Conservation (phyloP, 1,140 invertebrate genomes). For the Polypedilum vanderplanki region DNA sequence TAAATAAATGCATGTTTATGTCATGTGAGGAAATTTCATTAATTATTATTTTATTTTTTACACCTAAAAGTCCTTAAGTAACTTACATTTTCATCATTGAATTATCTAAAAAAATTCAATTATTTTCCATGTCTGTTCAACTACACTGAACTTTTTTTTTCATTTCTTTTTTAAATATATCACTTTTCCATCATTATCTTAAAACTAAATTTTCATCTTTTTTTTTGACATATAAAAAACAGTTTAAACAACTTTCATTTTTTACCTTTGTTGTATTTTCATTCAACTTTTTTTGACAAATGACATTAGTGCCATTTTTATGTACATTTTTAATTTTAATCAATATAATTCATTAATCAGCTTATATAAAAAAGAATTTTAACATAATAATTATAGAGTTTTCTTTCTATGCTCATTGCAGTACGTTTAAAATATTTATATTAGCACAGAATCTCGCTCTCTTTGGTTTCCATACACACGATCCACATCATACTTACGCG, state of each 20-base stretch:
- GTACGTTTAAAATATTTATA: not conserved
- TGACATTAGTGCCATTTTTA: not conserved
- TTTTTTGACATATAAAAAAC: conserved; percentile 20
- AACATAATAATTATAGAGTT: not conserved
- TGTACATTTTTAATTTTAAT: not conserved
- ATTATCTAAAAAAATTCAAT: not conserved
- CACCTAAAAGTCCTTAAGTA: not conserved
- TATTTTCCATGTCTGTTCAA: not conserved
- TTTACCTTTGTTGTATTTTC: not conserved
- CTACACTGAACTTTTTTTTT: conserved; percentile 2
- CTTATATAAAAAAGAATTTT: conserved; percentile 8
- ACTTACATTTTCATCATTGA: not conserved
- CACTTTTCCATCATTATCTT: conserved; percentile 4
- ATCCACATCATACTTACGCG: too few relatives aligned
- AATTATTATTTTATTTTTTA: not conserved
- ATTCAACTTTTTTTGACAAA: not conserved
- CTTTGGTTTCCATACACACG: not conserved
- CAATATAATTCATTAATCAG: not conserved
- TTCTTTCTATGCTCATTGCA: not conserved
- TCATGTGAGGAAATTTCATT: too few relatives aligned
- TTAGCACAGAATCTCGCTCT: not conserved
- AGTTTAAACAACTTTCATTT: conserved; percentile 7
- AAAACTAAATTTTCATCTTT: not conserved
- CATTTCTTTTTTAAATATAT: not conserved
- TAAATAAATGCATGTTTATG: too few relatives aligned